Percentiles rank a stretch among this genome's conserved stretches.
These are phyloP conservation scores for Monochamus saltuarius DNA, from an alignment of 1,140 invertebrate species.

Conservation along the genomic window DNA sequence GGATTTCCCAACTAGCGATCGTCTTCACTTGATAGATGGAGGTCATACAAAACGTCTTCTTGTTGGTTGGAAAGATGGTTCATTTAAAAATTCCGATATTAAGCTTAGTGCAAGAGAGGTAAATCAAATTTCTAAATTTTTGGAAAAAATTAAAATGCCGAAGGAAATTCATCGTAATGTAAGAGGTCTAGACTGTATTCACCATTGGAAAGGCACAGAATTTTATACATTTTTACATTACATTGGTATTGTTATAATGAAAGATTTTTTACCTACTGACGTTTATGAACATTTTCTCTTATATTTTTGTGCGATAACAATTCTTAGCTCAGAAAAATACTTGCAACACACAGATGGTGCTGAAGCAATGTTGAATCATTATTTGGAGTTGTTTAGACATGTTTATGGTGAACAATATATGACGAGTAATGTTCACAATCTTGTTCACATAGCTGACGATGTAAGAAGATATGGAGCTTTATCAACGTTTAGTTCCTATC, in stretches of 20 bases:
- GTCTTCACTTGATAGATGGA: slow-evolving; percentile 39
- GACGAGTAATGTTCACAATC: slow-evolving; percentile 23
- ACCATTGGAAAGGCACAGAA: slow-evolving; percentile 35
- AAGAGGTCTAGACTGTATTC: slow-evolving; percentile 26
- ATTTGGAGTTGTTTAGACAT: slow-evolving; percentile 20
- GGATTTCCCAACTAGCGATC: too few relatives aligned
- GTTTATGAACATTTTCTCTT: slow-evolving; percentile 31
- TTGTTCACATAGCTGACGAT: slow-evolving; percentile 32
- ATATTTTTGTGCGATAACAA: slow-evolving; percentile 34
- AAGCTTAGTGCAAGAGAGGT: slow-evolving; percentile 16
- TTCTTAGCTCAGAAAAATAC: slow-evolving; percentile 24
- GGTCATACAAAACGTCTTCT: slow-evolving; percentile 38
- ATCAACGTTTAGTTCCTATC: slow-evolving; percentile 26
- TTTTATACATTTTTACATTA: slow-evolving; percentile 34
- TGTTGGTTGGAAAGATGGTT: slow-evolving; percentile 33
- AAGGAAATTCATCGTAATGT: slow-evolving; percentile 36
- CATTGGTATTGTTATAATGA: slow-evolving; percentile 34
- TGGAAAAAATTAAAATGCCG: slow-evolving; percentile 24
- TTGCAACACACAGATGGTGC: slow-evolving; percentile 8
- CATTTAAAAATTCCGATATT: slow-evolving; percentile 12
- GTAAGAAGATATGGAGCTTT: slow-evolving; percentile 31
- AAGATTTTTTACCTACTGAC: slow-evolving; percentile 27
- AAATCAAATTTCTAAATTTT: slow-evolving; percentile 2
- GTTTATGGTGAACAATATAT: slow-evolving; percentile 19
- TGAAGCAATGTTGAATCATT: slow-evolving; percentile 12